phyloP scores from a whole-genome alignment of 2,113 vertebrate species.

The Plecturocebus donacophilus region DNA sequence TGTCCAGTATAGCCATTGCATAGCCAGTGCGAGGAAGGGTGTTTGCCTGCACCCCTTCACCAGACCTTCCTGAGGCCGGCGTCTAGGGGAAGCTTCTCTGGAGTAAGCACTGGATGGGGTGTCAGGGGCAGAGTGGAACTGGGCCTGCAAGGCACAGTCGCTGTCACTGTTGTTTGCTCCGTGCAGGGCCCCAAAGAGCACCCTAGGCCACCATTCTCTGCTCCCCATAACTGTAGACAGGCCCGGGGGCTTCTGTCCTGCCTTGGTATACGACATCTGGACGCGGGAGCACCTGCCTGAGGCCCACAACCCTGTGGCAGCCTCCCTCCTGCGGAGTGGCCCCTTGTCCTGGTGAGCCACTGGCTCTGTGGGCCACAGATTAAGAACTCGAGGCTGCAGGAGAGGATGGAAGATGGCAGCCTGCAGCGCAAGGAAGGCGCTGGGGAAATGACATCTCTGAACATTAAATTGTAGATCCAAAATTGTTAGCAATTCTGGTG shows the following conservation, averaged over 20 bases:
- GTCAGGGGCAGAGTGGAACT: too few species aligned
- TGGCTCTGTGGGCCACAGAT: neutral
- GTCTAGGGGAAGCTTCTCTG: too few species aligned
- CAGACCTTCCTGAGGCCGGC: neutral
- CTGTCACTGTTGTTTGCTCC: too few species aligned
- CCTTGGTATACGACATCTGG: neutral
- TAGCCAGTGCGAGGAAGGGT: neutral
- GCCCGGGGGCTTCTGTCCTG: neutral
- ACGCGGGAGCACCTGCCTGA: neutral
- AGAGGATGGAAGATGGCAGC: neutral
- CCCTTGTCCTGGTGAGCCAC: neutral
- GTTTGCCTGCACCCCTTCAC: neutral
- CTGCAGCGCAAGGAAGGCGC: neutral
- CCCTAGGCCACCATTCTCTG: neutral
- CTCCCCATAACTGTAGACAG: neutral
- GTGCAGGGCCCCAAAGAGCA: neutral
- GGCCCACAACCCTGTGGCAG: neutral
- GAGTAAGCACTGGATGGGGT: too few species aligned
- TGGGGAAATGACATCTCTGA: neutral
- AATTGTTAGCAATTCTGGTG: constrained; percentile 74
- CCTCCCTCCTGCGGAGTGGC: too few species aligned
- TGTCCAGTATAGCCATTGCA: neutral
- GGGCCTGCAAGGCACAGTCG: too few species aligned
- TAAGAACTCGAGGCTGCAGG: neutral
- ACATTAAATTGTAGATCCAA: constrained; percentile 65